Evolutionary conservation across 2,888 invertebrate species (phyloP).

Genomic region (Deilephila elpenor): DNA sequence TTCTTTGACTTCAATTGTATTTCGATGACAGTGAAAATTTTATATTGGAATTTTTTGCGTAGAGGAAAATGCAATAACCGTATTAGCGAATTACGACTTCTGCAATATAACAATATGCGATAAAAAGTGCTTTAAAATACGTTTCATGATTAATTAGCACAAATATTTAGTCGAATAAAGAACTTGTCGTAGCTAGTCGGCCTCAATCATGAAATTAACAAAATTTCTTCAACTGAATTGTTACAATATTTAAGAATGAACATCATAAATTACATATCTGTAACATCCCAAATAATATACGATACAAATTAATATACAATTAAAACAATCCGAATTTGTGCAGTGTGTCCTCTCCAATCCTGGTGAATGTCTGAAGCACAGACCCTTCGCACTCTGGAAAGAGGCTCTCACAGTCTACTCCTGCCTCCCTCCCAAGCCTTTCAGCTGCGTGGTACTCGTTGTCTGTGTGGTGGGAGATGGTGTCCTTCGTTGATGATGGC

Average conservation of each 20-base stretch:
- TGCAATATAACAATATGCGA: no score
- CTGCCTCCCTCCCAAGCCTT: slow-evolving; percentile 84
- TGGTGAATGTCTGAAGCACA: slow-evolving; percentile 85
- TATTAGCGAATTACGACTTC: no score
- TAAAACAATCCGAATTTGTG: slow-evolving; percentile 72
- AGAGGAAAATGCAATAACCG: no score
- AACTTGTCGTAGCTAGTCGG: no score
- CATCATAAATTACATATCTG: no score
- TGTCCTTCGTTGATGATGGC: slow-evolving; percentile 88
- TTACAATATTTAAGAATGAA: no score
- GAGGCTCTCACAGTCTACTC: slow-evolving; percentile 81
- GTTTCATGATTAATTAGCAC: no score
- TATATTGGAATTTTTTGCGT: no score
- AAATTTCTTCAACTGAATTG: no score
- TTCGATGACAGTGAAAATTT: neutral
- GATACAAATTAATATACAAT: neutral
- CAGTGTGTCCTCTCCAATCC: slow-evolving; percentile 75
- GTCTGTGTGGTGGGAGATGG: slow-evolving; percentile 86
- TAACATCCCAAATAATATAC: neutral
- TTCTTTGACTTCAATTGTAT: neutral
- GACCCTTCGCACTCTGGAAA: slow-evolving; percentile 87
- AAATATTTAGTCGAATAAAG: no score
- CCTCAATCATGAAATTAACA: no score
- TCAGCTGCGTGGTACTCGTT: slow-evolving; percentile 91
- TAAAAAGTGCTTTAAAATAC: no score